phyloP scores from a whole-genome alignment of 2,888 invertebrate genomes.

The Melitaea athalia region DNA sequence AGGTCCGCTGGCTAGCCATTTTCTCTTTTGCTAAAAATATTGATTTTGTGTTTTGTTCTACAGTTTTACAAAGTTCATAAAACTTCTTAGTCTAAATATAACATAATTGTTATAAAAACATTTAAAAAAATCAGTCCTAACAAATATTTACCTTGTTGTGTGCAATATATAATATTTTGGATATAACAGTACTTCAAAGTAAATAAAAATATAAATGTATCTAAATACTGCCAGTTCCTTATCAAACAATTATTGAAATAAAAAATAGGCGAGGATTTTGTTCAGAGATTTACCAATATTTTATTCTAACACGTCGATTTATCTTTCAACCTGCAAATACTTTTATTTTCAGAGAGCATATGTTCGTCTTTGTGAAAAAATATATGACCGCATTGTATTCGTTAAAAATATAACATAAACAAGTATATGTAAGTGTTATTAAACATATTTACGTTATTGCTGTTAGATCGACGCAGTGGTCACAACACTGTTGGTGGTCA shows the following conservation, averaged over 20 bases:
- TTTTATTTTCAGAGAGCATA: slow-evolving; percentile 27
- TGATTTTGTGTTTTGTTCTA: too few species aligned
- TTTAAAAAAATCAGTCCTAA: too few species aligned
- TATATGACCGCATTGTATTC: slow-evolving; percentile 4
- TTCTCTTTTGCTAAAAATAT: too few species aligned
- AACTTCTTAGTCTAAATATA: too few species aligned
- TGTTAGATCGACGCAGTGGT: neutral
- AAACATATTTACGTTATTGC: neutral
- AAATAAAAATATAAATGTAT: neutral
- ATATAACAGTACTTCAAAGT: neutral
- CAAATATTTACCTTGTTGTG: too few species aligned
- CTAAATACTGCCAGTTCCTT: neutral
- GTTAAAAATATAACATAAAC: slow-evolving; percentile 11
- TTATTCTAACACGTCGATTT: slow-evolving; percentile 12
- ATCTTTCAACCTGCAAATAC: slow-evolving; percentile 13
- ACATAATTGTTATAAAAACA: too few species aligned
- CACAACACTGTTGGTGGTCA: too few species aligned
- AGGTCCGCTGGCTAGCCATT: too few species aligned
- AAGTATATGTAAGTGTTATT: neutral
- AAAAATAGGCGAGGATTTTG: slow-evolving; percentile 11
- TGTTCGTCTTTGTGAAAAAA: slow-evolving; percentile 13
- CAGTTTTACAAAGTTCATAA: too few species aligned
- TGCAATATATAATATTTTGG: too few species aligned
- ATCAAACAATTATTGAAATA: neutral
- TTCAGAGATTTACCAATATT: slow-evolving; percentile 14